phyloP scores from a whole-genome alignment of 2,113 vertebrate species.

The Austrofundulus limnaeus region DNA sequence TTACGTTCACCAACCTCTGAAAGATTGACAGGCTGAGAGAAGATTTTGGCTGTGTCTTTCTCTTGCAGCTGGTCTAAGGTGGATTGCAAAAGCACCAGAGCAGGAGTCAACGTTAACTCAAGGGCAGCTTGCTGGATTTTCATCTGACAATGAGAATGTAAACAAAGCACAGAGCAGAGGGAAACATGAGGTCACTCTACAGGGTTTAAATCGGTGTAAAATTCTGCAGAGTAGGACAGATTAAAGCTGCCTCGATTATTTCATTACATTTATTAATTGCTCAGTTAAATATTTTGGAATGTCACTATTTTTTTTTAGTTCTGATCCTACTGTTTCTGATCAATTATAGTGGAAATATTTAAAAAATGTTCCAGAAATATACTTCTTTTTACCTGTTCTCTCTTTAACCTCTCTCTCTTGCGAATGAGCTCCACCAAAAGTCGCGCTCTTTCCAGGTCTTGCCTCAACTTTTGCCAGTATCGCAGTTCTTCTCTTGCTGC shows the following conservation, averaged over 20 bases:
- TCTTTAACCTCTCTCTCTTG: conserved; percentile 95
- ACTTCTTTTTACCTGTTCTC: conserved; percentile 85
- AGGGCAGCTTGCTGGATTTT: conserved; percentile 92
- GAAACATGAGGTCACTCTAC: conserved; percentile 10
- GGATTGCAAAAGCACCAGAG: conserved; percentile 87
- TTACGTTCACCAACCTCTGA: conserved; percentile 84
- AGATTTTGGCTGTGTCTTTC: conserved; percentile 92
- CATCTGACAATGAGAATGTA: conserved; percentile 74
- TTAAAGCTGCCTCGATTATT: background rate
- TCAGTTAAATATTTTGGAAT: no score
- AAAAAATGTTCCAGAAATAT: background rate
- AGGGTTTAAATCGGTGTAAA: conserved; percentile 5
- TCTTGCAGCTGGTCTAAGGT: conserved; percentile 95
- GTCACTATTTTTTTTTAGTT: background rate
- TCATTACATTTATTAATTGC: no score
- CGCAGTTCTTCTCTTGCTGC: conserved; percentile 93
- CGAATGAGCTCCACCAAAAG: conserved; percentile 95
- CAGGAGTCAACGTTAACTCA: conserved; percentile 92
- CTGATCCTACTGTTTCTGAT: background rate
- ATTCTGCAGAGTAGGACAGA: background rate
- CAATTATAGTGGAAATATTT: no score
- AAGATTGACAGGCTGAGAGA: conserved; percentile 90
- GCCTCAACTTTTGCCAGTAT: conserved; percentile 96
- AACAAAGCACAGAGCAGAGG: conserved; percentile 6
- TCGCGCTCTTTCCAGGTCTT: conserved; percentile 92